Evolutionary conservation across 2,113 vertebrate genomes (phyloP), one percentile per base, ranked within the genome.

Genomic region (Panthera leo): DNA sequence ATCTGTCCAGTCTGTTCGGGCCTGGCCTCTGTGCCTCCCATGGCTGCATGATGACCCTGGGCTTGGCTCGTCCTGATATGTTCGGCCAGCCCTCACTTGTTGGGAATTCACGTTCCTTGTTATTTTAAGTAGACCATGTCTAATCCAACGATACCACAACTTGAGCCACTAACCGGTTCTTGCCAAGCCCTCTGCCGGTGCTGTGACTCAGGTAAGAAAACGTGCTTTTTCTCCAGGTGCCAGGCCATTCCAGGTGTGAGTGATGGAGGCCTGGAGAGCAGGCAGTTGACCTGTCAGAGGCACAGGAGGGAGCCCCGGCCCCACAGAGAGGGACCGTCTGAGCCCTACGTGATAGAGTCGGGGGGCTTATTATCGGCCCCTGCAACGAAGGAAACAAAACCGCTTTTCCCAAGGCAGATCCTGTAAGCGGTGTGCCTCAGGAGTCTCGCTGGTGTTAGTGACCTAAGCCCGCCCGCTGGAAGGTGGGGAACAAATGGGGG

Each of bases 121-220:
- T 84, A 80, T 76, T 93, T 63, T 79, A 71, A 95, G 39, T 83
- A 67, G 73, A 84, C 42, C 23, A 3, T 82, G 68, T 93, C 71
- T 84, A 63, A 68, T 90, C 36, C 63, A 86, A 83, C n/a, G 63
- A 16, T 12, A 48, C 4, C 42, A 80, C 53, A 29, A 7, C 76
- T 34, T 65, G 91, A 89, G 53, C 85, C n/a, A 2, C 21, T 0
- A 12, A 34, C 55, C 5, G 53, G 31, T 39, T 55, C 34, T 42
- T 93, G 80, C 70, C 76, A 95, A 92, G 53, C 65, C 9, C 27
- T 89, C 91, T 29, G 25, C 85, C 79, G 68, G 31, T 36, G 48
- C 75, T 0, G 0, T 80, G 39, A 82, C 42, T 85, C 89, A 51
- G 48, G 80, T 82, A 29, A 31, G 88, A 63, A 48, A 12, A 18